Evolutionary conservation across 2,113 vertebrate species (phyloP), one percentile per base, ranked within the genome.

Genomic region (Onychorhynchus coronatus): DNA sequence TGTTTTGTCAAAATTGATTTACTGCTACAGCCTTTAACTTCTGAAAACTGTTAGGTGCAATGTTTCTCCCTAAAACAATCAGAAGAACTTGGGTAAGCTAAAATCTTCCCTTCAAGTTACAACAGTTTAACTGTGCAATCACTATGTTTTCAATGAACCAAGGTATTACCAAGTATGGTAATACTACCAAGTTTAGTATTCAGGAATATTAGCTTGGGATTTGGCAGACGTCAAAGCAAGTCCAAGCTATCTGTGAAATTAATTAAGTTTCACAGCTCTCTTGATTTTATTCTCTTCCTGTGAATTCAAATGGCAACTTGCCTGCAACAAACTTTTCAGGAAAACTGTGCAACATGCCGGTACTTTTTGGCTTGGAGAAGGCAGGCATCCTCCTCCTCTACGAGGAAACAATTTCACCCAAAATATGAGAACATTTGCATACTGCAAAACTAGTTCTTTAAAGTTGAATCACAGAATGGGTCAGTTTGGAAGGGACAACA

Each of bases 291-390:
- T 39, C 47, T 44, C n/a, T 37, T 55, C 19, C 3, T 16, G 1
- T 50, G 47, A 83, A 65, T 28, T 30, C 10, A 50, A 28, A 14
- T 8, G 22, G 23, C 39, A 27, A 4, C 33, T 65, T 28, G 14
- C 13, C n/a, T 18, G 8, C 28, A 63, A 5, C 7, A 35, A 42
- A 37, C 20, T 30, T 37, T 47, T 25, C 20, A 21, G 14, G 15
- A 12, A 35, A 58, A 7, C 6, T 2, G 11, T 7, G 14, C 41
- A 37, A 20, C 5, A 5, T 0, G 0, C 5, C 18, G 23, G 1
- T 20, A 14, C 9, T 85, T 42, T 37, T 27, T 30, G 9, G 12
- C 2, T 53, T 20, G 6, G 4, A 20, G 72, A 47, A 55, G 30
- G 28, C 2, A 7, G 27, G 13, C 20, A 30, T 66, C 23, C 23